Conservation (phyloP, 2,797 vertebrate genomes). For the Argentina silus region DNA sequence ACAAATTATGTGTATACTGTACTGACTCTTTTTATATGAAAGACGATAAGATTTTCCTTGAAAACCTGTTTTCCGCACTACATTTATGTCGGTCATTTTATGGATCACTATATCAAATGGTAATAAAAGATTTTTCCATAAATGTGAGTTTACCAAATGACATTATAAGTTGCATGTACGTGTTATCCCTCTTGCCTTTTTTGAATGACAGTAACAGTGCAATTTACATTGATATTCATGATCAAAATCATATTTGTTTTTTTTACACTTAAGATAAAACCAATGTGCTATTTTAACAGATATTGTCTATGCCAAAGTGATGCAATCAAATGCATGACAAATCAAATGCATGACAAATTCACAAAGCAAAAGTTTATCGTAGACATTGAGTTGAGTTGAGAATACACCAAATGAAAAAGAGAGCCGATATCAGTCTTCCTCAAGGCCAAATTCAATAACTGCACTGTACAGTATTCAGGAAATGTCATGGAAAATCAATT, state of each 20-base stretch:
- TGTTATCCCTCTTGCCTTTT: not conserved
- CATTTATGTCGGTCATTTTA: conserved; percentile 55
- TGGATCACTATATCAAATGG: conserved; percentile 55
- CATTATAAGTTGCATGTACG: not conserved
- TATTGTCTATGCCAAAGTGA: too few relatives aligned
- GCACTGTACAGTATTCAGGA: conserved; percentile 14
- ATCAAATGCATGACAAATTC: too few relatives aligned
- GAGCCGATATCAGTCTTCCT: not conserved
- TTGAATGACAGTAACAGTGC: not conserved
- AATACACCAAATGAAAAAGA: too few relatives aligned
- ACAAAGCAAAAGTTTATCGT: too few relatives aligned
- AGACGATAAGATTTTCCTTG: conserved; percentile 49
- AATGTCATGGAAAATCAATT: conserved; percentile 50
- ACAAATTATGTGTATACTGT: conserved; percentile 51
- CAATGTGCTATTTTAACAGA: not conserved
- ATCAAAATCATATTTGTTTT: not conserved
- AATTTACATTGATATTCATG: not conserved
- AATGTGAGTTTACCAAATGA: conserved; percentile 24
- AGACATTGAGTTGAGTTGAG: too few relatives aligned
- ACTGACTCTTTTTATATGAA: conserved; percentile 62
- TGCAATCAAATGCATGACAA: too few relatives aligned
- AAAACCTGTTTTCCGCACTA: conserved; percentile 62
- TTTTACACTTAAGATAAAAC: not conserved
- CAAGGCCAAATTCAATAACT: not conserved
- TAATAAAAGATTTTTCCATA: conserved; percentile 63